These are phyloP conservation scores for Poicephalus gulielmi DNA, from an alignment of 2,113 vertebrate species.

Conservation along the genomic window DNA sequence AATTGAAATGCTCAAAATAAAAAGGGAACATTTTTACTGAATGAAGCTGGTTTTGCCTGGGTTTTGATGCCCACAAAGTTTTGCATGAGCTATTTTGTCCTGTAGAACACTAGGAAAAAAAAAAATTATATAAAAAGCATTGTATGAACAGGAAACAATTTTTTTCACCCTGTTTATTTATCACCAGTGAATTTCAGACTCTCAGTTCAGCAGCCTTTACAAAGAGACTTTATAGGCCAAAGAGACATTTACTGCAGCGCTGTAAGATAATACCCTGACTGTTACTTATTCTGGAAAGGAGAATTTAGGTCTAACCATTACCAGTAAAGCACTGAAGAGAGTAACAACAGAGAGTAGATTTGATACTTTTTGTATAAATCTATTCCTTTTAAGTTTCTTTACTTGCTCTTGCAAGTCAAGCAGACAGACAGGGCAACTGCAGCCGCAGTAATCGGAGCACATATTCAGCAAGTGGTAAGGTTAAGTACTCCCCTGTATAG, in stretches of 20 bases:
- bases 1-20: not conserved
- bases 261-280: not conserved
- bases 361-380: not conserved
- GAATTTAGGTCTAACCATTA: not conserved
- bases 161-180: not conserved
- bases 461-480: not conserved
- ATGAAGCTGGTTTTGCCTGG: not conserved
- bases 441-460: accelerated
- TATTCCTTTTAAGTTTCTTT: not conserved
- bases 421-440: not conserved
- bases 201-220: not conserved
- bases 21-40: not conserved
- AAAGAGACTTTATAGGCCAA: not conserved
- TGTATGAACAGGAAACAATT: not conserved
- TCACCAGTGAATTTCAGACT: not conserved
- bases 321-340: not conserved
- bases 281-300: not conserved
- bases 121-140: not conserved
- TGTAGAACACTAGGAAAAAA: not conserved
- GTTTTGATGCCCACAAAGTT: not conserved
- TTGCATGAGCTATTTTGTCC: not conserved
- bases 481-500: not conserved
- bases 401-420: not conserved
- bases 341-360: not conserved
- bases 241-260: not conserved